phyloP scores from a whole-genome alignment of 1,140 invertebrate species.

The Nasonia longicornis region DNA sequence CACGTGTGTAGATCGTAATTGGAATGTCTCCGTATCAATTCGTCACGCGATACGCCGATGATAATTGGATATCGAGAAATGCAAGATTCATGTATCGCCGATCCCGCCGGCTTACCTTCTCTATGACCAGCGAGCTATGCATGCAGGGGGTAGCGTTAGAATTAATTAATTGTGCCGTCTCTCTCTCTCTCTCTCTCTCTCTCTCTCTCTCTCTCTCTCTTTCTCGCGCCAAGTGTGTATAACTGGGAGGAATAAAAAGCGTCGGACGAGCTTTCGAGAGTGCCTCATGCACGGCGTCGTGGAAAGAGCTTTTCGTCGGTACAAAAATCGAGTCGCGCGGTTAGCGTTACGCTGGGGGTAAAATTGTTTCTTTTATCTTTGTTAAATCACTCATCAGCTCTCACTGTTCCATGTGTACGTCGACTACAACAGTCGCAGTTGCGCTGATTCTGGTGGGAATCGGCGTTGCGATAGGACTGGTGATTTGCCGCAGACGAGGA shows the following conservation, averaged over 20 bases:
- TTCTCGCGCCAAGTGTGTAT: no score
- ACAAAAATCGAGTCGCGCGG: neutral
- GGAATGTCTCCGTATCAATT: slow-evolving; percentile 53
- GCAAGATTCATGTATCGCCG: slow-evolving; percentile 36
- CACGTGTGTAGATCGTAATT: slow-evolving; percentile 42
- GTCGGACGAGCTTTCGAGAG: neutral
- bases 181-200: neutral
- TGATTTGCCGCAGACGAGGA: slow-evolving; percentile 58
- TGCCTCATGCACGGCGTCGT: neutral
- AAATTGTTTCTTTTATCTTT: no score
- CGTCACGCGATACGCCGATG: slow-evolving; percentile 51
- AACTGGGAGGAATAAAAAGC: neutral
- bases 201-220: no score
- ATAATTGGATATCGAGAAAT: slow-evolving; percentile 57
- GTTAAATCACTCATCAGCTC: no score
- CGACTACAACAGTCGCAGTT: slow-evolving; percentile 10
- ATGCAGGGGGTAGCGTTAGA: neutral
- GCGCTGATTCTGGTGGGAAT: slow-evolving; percentile 61
- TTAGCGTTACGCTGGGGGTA: no score
- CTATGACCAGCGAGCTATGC: neutral
- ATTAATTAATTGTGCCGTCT: slow-evolving; percentile 34
- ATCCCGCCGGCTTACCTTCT: neutral
- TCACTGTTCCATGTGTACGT: neutral
- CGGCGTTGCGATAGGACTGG: slow-evolving; percentile 62
- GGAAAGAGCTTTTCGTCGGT: slow-evolving; percentile 15